phyloP scores from a whole-genome alignment of 2,113 vertebrate species.

The Phylloscopus whistleri region DNA sequence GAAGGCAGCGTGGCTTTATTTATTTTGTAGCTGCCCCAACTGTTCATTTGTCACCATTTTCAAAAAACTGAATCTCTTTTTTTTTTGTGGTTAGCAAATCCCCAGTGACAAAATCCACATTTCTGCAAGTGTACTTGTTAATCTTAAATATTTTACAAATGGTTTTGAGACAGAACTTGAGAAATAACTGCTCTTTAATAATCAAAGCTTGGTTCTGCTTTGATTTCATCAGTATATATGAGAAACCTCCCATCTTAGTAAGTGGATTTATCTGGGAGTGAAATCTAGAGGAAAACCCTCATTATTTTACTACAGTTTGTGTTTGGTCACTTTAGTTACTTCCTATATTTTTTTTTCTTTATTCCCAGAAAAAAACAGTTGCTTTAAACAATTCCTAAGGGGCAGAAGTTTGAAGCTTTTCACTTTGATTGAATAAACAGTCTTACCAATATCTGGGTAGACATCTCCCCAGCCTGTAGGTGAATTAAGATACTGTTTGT shows the following conservation, averaged over 20 bases:
- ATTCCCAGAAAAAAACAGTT: neutral
- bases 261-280: neutral
- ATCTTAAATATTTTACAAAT: conserved; percentile 22
- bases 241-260: neutral
- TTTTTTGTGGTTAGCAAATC: conserved; percentile 27
- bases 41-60: neutral
- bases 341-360: neutral
- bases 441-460: neutral
- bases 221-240: neutral
- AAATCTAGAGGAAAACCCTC: neutral
- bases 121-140: conserved; percentile 13
- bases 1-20: neutral
- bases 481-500: neutral
- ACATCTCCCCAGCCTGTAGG: neutral
- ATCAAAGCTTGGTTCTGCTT: conserved; percentile 5
- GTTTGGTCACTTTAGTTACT: neutral
- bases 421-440: neutral
- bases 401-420: neutral
- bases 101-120: conserved; percentile 12
- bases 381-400: neutral
- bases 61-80: neutral
- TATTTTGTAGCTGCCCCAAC: neutral
- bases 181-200: neutral
- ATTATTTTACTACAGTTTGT: neutral
- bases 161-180: conserved; percentile 5